Evolutionary conservation across 2,113 vertebrate species (phyloP).

Genomic region (Hippoglossus stenolepis): DNA sequence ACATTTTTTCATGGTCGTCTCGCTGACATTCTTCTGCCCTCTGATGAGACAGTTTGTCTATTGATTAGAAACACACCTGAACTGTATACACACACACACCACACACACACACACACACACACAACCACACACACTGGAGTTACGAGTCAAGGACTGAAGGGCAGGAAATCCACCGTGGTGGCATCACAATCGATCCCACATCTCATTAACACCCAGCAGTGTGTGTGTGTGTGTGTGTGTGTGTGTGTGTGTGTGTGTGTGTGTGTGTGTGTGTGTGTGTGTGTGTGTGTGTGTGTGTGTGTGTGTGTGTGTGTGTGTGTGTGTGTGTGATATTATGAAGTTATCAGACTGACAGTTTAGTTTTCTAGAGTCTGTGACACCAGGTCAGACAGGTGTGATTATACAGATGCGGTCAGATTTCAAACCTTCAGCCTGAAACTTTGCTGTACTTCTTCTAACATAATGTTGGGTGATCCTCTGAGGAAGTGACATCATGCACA

Average conservation of each 20-base stretch:
- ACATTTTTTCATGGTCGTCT: background rate
- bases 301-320: conserved; percentile 3
- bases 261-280: background rate
- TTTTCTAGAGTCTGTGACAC: no score
- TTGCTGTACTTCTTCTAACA: no score
- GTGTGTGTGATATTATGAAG: background rate
- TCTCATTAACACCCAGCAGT: conserved; percentile 12
- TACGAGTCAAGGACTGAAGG: background rate
- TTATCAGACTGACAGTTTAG: background rate
- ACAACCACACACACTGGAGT: no score
- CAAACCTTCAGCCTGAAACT: no score
- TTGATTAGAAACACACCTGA: conserved; percentile 62
- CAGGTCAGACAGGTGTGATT: no score
- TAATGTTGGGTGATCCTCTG: background rate
- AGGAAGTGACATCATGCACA: no score
- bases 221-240: background rate
- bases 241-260: background rate
- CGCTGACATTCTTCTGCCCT: conserved; percentile 43
- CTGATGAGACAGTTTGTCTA: conserved; percentile 56
- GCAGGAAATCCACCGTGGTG: conserved; percentile 11
- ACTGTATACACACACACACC: conserved; percentile 10
- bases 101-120: no score
- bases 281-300: background rate
- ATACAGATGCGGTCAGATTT: no score
- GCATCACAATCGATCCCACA: conserved; percentile 14